phyloP scores from a whole-genome alignment of 2,113 vertebrate genomes.

The Plecotus auritus region DNA sequence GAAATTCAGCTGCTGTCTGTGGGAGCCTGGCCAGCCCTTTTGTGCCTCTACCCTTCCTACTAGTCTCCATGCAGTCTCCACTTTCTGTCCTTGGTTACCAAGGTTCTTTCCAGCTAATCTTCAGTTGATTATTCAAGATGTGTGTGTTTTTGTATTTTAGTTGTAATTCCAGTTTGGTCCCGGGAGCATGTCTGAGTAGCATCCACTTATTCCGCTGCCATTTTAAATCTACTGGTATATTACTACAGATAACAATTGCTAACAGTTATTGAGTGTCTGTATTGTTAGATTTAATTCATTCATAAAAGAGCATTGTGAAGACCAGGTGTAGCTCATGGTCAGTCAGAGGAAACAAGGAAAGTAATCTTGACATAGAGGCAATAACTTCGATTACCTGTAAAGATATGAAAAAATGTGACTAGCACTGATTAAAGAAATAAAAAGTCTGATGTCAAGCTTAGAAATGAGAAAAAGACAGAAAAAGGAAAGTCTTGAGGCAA shows the following conservation, averaged over 20 bases:
- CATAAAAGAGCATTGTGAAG: not conserved
- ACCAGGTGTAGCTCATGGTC: not conserved
- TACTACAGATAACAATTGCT: not conserved
- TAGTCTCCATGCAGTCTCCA: too few relatives aligned
- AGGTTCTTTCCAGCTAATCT: too few relatives aligned
- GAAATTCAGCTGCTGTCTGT: too few relatives aligned
- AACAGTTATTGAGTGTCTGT: not conserved
- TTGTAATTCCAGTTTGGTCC: too few relatives aligned
- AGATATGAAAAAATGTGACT: slow-evolving; percentile 10
- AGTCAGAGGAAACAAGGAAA: slow-evolving; percentile 3
- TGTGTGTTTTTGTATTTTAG: too few relatives aligned
- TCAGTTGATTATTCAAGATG: too few relatives aligned
- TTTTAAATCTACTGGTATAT: not conserved
- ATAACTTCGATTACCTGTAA: not conserved
- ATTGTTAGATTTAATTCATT: slow-evolving; percentile 28
- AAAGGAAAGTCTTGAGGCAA: not conserved
- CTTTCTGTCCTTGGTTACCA: too few relatives aligned
- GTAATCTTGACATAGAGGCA: slow-evolving; percentile 11
- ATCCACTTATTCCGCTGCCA: too few relatives aligned
- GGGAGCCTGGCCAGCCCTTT: too few relatives aligned
- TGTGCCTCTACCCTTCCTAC: too few relatives aligned
- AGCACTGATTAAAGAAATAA: not conserved
- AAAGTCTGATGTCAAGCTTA: not conserved
- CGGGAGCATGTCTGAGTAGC: too few relatives aligned
- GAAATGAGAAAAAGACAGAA: not conserved